Conservation (phyloP, 2,888 invertebrate species). For the Dendrolimus pini region DNA sequence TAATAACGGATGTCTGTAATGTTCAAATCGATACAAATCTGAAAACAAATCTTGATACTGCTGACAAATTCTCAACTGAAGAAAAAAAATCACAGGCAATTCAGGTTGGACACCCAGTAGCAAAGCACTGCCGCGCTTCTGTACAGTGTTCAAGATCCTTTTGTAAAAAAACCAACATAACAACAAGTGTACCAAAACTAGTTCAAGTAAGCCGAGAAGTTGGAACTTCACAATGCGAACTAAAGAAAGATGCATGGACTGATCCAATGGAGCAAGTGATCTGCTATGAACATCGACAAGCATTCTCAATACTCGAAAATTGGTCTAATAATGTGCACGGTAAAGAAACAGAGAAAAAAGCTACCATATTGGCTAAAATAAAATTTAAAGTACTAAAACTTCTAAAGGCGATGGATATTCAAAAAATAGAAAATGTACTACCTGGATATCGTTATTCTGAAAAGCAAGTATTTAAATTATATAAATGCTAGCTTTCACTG, state of each 20-base stretch:
- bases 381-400: constrained; percentile 24
- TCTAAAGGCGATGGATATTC: constrained; percentile 28
- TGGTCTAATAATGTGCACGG: constrained; percentile 18
- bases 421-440: constrained; percentile 43
- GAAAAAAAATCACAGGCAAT: constrained; percentile 19
- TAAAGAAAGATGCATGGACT: constrained; percentile 28
- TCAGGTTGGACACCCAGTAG: constrained; percentile 28
- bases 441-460: constrained; percentile 25
- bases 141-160: constrained; percentile 26
- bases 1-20: background rate
- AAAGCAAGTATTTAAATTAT: constrained; percentile 28
- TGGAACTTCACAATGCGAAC: constrained; percentile 12
- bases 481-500: constrained; percentile 26
- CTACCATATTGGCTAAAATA: constrained; percentile 14
- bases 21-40: background rate
- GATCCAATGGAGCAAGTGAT: constrained; percentile 23
- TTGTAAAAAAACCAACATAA: constrained; percentile 20
- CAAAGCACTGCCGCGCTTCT: constrained; percentile 21
- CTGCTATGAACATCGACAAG: constrained; percentile 38
- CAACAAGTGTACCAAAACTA: constrained; percentile 28
- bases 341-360: constrained; percentile 8
- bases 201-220: constrained; percentile 23
- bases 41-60: background rate
- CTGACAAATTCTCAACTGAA: background rate
- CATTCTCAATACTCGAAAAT: constrained; percentile 27